Base-by-base conservation (phyloP, 2,113 vertebrate genomes). In the Lepus europaeus region DNA sequence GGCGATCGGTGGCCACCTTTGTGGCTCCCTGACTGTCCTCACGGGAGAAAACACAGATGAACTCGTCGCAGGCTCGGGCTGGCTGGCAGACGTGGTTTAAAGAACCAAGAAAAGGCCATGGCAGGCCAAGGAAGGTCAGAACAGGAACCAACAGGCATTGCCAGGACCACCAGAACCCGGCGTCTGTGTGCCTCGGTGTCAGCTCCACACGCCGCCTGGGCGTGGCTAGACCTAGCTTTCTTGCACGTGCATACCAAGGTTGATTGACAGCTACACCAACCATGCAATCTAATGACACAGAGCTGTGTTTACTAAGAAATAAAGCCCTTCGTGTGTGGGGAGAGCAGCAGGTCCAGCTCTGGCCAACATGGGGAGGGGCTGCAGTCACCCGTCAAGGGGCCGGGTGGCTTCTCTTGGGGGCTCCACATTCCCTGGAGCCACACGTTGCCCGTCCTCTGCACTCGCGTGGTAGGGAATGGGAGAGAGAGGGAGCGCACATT, bases 41-140 rank as follows among this genome's bases (percentile, higher is more conserved):
- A 1, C 11, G 19, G 53, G 51, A 39, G 25, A 66, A 85, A 74
- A 14, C 20, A 6, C 14, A 19, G 6, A 5, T 22, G 17, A 17
- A 7, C 51, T 53, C 51, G 3, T 12, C 23, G 27, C 7, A 4
- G 6, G 31, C n/a, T 80, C 53, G 0, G 0, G 1, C 16, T 17
- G 82, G 78, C 59, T 87, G 27, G 6, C 7, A 89, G 89, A 39
- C 0, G 3, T 0, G 5, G 6, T 49, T 63, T 45, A 5, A 19
- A 39, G n/a, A 12, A 61, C n/a, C 33, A 1, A 36, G 36, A 53
- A 31, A 25, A 45, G 49, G 63, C 61, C 20, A 4, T 25, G 1
- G 33, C 5, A 31, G 7, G 53, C 49, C 7, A 39, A 1, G 1
- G 2, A 69, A 17, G 33, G 3, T 22, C 7, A 5, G 49, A 25